Base-by-base conservation (phyloP, 2,888 invertebrate genomes). In the Noctua janthe region DNA sequence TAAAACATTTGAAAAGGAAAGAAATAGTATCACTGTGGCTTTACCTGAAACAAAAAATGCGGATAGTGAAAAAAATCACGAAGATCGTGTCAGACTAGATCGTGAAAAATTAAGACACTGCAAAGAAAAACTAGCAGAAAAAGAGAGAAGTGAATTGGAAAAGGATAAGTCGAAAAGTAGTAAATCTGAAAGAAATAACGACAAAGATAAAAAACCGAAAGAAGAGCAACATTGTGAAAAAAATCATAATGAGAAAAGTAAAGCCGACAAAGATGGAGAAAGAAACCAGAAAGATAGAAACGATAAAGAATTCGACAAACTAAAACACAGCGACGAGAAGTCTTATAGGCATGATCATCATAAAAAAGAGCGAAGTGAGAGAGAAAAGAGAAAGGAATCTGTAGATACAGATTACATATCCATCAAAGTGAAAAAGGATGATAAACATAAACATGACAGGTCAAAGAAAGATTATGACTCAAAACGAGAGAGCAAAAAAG, bases 371-470 rank as follows among this genome's bases (percentile, higher is more conserved):
- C 95, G 94, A 94, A 91, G 87, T 84, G 96, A 96, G 80, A 95
- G 93, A 90, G 96, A 96, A 54, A 95, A 92, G 90, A 93, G 93
- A 88, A 96, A 95, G 87, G 96, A 96, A 78, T 89, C 90, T 17
- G 78, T 90, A 4, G 94, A 96, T 54, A 66, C 39, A 35, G 96
- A 96, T 76, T 87, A 83, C 77, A 8, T 72, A n/a, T 81, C 87
- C 15, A 86, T 83, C 29, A 95, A 95, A 88, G 80, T 83, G 23
- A 96, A 94, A 95, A 96, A 95, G 87, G 97, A 97, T 59, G 97
- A 97, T 80, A 97, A 95, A 93, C 95, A 97, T 90, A 97, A 95
- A 92, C 93, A 96, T 88, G 96, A 97, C 39, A 94, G 94, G 89
- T 87, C 92, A 71, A 96, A 94, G 89, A 97, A 96, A 90, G 97